phyloP scores from a whole-genome alignment of 2,797 vertebrate genomes.

The Rousettus madagascariensis region DNA sequence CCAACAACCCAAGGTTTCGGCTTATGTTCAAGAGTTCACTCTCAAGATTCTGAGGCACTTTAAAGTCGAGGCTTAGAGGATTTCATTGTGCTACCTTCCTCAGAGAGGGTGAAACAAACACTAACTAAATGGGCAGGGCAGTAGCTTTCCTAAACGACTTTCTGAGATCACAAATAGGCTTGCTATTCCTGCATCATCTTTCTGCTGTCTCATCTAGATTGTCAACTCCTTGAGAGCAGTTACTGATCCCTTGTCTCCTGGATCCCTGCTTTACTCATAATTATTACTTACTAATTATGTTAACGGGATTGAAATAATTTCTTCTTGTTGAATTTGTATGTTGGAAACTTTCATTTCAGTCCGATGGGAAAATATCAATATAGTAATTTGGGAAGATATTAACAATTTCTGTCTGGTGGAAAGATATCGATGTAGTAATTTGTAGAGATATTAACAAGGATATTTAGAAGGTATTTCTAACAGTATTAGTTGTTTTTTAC shows the following conservation, averaged over 20 bases:
- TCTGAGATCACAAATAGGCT: background rate
- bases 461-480: background rate
- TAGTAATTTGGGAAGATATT: background rate
- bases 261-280: background rate
- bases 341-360: slow-evolving; percentile 1
- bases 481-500: background rate
- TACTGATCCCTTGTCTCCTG: background rate
- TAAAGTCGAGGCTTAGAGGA: background rate
- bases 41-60: background rate
- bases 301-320: background rate
- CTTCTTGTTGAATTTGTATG: background rate
- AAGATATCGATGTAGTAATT: background rate
- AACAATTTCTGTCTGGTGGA: background rate
- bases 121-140: background rate
- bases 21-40: background rate
- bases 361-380: background rate
- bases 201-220: background rate
- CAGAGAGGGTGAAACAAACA: background rate
- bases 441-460: too few relatives aligned
- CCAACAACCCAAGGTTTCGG: background rate
- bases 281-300: background rate
- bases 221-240: background rate
- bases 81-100: background rate
- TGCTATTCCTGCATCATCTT: background rate
- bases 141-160: background rate